Percentiles rank a stretch among this genome's conserved stretches.
Conservation (phyloP, 2,888 invertebrate species). For the Tineola bisselliella region DNA sequence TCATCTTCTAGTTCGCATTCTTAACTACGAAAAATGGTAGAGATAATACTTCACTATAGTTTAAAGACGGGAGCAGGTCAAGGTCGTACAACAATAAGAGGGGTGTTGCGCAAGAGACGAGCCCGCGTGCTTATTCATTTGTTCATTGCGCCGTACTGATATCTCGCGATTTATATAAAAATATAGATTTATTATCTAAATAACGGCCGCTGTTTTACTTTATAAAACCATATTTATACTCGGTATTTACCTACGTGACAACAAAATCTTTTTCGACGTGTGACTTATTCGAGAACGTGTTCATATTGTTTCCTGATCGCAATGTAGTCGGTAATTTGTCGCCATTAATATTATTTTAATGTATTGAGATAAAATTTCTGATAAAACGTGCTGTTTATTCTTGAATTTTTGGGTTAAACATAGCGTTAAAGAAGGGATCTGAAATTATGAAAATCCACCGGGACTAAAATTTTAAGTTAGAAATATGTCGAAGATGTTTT, state of each 20-base stretch:
- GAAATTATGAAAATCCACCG: no score
- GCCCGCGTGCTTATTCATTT: constrained; percentile 18
- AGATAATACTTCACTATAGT: neutral
- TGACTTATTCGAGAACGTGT: constrained; percentile 10
- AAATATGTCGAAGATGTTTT: neutral
- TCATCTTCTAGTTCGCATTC: neutral
- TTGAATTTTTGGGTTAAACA: no score
- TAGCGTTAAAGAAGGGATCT: no score
- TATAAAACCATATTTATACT: neutral
- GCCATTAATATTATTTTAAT: neutral
- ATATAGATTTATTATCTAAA: neutral
- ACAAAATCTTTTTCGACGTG: neutral
- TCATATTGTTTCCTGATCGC: neutral
- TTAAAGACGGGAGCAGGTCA: constrained; percentile 40
- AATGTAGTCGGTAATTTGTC: neutral
- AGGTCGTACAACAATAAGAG: constrained; percentile 42
- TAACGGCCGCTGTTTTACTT: neutral
- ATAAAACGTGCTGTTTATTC: no score
- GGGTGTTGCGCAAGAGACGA: constrained; percentile 44
- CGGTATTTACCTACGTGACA: constrained; percentile 3
- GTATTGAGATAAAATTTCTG: neutral
- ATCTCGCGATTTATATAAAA: neutral
- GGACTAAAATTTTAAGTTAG: no score
- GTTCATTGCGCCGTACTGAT: neutral
- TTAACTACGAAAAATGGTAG: neutral